Conservation (phyloP, 2,113 vertebrate species). For the Stigmatopora argus region DNA sequence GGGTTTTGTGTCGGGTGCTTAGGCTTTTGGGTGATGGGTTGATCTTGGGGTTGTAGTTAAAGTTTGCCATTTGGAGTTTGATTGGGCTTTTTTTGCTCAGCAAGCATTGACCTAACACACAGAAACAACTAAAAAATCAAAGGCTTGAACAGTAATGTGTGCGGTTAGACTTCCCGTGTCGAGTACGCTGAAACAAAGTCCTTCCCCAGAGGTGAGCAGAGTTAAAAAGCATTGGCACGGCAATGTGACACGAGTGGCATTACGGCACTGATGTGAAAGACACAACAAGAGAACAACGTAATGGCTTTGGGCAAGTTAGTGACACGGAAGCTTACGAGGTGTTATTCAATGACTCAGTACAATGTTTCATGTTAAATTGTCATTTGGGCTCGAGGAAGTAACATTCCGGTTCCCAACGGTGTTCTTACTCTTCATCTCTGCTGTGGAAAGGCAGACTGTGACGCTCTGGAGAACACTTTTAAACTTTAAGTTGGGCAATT, state of each 20-base stretch:
- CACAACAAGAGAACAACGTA: constrained; percentile 1
- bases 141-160: neutral
- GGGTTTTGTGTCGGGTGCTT: no score
- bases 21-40: no score
- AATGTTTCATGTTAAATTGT: constrained; percentile 13
- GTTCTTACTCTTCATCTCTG: constrained; percentile 6
- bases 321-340: constrained; percentile 1
- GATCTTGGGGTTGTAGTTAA: no score
- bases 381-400: constrained; percentile 6
- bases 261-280: constrained; percentile 16
- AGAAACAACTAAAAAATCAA: neutral
- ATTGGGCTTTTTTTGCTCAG: neutral
- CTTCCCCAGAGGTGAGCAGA: constrained; percentile 9
- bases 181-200: neutral
- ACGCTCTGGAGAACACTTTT: neutral
- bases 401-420: neutral
- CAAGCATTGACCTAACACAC: neutral
- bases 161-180: neutral
- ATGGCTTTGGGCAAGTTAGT: constrained; percentile 20
- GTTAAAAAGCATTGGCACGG: constrained; percentile 6
- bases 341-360: constrained; percentile 21
- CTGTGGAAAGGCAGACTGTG: constrained; percentile 8
- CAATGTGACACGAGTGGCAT: constrained; percentile 5
- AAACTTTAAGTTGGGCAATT: constrained; percentile 7
- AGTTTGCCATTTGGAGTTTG: neutral